These are phyloP conservation scores for Sturnira hondurensis DNA, from an alignment of 2,113 vertebrate species.

Conservation along the genomic window DNA sequence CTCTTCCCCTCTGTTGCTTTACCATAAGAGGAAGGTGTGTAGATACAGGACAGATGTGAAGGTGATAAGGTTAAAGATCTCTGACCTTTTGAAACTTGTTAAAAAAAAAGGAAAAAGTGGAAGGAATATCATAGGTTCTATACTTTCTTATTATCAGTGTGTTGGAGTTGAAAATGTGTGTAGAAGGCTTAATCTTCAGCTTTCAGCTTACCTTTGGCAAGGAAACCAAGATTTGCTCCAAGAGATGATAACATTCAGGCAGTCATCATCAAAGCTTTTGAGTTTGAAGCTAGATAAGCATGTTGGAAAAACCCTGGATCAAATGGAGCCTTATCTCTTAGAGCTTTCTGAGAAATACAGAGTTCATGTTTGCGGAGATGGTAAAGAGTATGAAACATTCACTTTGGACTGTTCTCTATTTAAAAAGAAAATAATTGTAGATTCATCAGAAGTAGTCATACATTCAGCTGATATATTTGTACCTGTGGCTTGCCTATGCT, in stretches of 20 bases:
- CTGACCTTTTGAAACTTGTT: conserved; percentile 89
- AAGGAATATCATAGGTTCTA: background rate
- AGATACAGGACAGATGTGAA: conserved; percentile 84
- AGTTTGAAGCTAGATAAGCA: conserved; percentile 77
- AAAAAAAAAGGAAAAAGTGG: conserved; percentile 81
- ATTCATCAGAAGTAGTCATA: conserved; percentile 87
- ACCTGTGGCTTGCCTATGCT: conserved; percentile 92
- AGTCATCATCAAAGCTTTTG: conserved; percentile 96
- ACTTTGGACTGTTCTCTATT: conserved; percentile 96
- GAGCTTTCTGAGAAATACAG: conserved; percentile 94
- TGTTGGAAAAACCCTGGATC: background rate
- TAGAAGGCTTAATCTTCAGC: conserved; percentile 90
- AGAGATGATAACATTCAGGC: conserved; percentile 93
- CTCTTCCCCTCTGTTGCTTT: conserved; percentile 91
- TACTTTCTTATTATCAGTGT: background rate
- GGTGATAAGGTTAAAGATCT: conserved; percentile 98
- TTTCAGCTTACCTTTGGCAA: conserved; percentile 94
- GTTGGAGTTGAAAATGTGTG: conserved; percentile 73
- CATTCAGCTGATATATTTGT: conserved; percentile 98
- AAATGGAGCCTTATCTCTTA: background rate
- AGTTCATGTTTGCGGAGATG: conserved; percentile 94
- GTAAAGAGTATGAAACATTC: conserved; percentile 97
- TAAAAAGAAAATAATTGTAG: conserved; percentile 93
- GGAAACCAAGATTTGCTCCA: conserved; percentile 89
- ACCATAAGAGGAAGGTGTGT: conserved; percentile 90